These are phyloP conservation scores for Xenopus borealis DNA, from an alignment of 2,113 vertebrate species.

Conservation along the genomic window DNA sequence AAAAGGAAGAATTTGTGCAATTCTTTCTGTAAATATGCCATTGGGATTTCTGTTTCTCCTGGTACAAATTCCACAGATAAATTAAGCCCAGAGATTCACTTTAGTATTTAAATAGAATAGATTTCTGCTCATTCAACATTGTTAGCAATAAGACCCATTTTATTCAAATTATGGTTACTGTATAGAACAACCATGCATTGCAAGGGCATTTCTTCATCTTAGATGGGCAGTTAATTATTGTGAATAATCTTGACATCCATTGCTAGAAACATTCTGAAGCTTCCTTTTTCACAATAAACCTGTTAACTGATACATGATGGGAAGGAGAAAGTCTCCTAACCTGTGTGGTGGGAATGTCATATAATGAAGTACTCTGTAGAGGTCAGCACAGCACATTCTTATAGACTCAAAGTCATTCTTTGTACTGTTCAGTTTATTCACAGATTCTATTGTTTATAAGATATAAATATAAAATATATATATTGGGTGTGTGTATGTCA, in stretches of 20 bases:
- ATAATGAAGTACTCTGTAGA: not conserved
- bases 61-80: not conserved
- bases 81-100: not conserved
- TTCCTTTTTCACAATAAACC: too few relatives aligned
- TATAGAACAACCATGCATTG: not conserved
- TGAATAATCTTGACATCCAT: too few relatives aligned
- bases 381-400: not conserved
- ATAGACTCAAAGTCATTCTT: not conserved
- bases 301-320: too few relatives aligned
- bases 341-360: too few relatives aligned
- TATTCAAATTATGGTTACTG: not conserved
- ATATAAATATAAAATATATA: not conserved
- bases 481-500: not conserved
- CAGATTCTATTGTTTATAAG: constrained; percentile 1
- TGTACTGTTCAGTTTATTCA: not conserved
- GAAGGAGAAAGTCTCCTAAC: too few relatives aligned
- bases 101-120: not conserved
- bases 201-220: not conserved
- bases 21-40: not conserved
- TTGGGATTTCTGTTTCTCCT: not conserved
- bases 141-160: not conserved
- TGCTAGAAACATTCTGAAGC: too few relatives aligned
- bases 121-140: not conserved
- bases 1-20: not conserved
- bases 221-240: too few relatives aligned